Evolutionary conservation across 2,113 vertebrate genomes (phyloP).

Genomic region (Mobula birostris): DNA sequence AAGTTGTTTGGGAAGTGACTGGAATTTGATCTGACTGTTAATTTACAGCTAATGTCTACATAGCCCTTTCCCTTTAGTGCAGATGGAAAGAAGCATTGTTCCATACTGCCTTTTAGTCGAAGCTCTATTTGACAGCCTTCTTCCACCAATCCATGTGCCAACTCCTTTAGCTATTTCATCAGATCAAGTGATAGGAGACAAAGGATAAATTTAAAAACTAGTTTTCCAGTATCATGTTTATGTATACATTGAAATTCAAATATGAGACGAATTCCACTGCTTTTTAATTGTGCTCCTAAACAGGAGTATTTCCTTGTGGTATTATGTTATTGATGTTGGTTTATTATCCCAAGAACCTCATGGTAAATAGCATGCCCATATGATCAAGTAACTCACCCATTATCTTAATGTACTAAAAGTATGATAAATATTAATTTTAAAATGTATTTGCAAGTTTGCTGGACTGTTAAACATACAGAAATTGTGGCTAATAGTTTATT

Average conservation of each 20-base stretch:
- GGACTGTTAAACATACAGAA: not conserved
- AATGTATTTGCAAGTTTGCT: not conserved
- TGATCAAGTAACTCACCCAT: not conserved
- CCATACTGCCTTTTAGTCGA: not conserved
- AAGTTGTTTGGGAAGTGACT: not conserved
- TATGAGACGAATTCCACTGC: not conserved
- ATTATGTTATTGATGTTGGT: not conserved
- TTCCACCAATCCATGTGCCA: not conserved
- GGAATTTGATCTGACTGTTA: not conserved
- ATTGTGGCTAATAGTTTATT: not conserved
- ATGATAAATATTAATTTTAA: not conserved
- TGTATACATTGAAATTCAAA: not conserved
- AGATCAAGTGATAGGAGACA: not conserved
- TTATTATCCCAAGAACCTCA: not conserved
- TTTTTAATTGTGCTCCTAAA: not conserved
- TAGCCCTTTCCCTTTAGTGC: not conserved
- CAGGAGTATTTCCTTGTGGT: not conserved
- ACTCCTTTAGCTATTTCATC: not conserved
- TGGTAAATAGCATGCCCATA: not conserved
- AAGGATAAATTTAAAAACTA: not conserved
- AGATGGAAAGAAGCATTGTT: not conserved
- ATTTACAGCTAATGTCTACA: not conserved
- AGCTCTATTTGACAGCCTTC: too few species aligned
- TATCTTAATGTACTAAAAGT: not conserved
- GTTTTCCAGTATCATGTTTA: not conserved